A percentile compares a stretch with the other conserved stretches of the same genome.
Conservation (phyloP, 2,797 vertebrate genomes). For the Graptemys geographica region DNA sequence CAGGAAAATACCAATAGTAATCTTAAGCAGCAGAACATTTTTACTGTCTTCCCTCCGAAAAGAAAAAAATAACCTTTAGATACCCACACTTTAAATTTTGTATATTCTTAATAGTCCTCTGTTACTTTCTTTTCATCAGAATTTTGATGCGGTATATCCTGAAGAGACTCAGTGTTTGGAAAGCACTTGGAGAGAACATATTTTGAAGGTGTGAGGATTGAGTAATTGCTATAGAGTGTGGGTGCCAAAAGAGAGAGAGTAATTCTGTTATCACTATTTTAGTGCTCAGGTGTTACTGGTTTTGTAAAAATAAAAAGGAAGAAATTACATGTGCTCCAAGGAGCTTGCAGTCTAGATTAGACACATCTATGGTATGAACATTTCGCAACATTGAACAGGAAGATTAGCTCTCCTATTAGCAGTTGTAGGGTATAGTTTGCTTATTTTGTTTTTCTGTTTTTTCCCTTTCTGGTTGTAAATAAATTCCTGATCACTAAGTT, state of each 20-base stretch:
- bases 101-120: background rate
- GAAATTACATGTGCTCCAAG: background rate
- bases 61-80: background rate
- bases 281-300: background rate
- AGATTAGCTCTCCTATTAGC: background rate
- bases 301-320: background rate
- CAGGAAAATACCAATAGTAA: background rate
- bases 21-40: background rate
- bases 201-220: conserved; percentile 1
- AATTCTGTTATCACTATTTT: background rate
- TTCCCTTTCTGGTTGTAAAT: background rate
- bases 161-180: background rate
- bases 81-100: background rate
- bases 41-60: background rate
- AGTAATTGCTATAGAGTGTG: background rate
- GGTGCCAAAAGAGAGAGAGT: conserved; percentile 5
- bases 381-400: background rate
- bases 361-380: background rate
- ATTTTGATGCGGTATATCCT: background rate
- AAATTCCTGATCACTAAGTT: conserved; percentile 29
- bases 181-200: background rate
- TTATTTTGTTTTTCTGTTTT: conserved; percentile 8
- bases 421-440: background rate
- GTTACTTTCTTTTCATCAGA: background rate
- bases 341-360: background rate